phyloP scores from a whole-genome alignment of 2,797 vertebrate genomes.

The Tapera naevia region DNA sequence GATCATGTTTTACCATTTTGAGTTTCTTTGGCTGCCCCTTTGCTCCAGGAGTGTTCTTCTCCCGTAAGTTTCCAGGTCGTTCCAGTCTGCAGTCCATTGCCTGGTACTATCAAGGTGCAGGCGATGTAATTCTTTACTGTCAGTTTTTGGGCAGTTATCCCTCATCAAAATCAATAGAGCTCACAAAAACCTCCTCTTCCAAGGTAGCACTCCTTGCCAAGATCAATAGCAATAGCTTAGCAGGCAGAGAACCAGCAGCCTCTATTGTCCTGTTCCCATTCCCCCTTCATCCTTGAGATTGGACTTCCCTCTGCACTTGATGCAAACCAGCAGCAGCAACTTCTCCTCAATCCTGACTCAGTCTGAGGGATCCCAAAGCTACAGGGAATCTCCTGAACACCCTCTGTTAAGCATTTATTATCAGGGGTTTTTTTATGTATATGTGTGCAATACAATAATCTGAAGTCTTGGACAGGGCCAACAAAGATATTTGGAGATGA shows the following conservation, averaged over 20 bases:
- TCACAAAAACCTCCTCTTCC: not conserved
- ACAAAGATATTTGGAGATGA: not conserved
- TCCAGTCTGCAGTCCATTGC: not conserved
- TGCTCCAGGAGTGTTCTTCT: not conserved
- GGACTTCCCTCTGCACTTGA: accelerated
- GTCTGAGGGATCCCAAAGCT: accelerated
- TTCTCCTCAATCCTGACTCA: not conserved
- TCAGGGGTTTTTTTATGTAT: accelerated
- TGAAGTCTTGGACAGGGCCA: not conserved
- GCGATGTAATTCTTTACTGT: not conserved
- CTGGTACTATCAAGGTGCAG: not conserved
- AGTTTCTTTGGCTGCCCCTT: slow-evolving; percentile 4
- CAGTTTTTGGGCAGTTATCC: slow-evolving; percentile 1
- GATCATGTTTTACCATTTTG: not conserved
- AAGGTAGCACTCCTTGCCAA: not conserved
- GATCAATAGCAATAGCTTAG: not conserved
- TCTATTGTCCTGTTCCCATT: not conserved
- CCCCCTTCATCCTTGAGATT: not conserved
- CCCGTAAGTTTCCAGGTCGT: not conserved
- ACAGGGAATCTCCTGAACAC: not conserved
- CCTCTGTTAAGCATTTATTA: not conserved
- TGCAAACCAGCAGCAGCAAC: not conserved
- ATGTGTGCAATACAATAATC: not conserved
- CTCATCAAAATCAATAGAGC: not conserved
- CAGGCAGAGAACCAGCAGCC: not conserved